phyloP scores from a whole-genome alignment of 2,888 invertebrate species.

The Aricia artaxerxes region DNA sequence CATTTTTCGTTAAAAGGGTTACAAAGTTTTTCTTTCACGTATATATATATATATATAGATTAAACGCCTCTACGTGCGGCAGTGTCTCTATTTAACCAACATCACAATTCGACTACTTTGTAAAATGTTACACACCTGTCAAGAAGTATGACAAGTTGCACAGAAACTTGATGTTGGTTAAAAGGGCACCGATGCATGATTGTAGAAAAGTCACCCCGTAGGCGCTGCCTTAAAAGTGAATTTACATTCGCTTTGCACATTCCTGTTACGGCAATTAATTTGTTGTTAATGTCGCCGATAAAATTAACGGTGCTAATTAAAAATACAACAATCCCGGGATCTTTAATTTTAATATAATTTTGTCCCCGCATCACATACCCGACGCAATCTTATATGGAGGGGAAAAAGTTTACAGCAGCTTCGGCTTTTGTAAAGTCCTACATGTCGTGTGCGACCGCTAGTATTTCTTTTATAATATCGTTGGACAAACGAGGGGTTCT shows the following conservation, averaged over 20 bases:
- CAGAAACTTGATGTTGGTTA: background rate
- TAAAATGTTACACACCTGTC: background rate
- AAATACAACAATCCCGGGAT: background rate
- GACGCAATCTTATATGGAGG: conserved; percentile 16
- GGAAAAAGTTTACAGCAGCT: conserved; percentile 8
- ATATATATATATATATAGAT: no score
- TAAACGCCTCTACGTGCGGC: no score
- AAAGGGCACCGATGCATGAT: background rate
- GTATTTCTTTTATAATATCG: conserved; percentile 17
- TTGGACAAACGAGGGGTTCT: conserved; percentile 6
- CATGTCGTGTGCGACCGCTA: conserved; percentile 11
- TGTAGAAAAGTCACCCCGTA: background rate
- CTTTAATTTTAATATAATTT: conserved; percentile 28
- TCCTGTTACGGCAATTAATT: conserved; percentile 1
- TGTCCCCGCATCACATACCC: conserved; percentile 21
- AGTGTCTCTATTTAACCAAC: background rate
- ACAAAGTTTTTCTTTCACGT: no score
- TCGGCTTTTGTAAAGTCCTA: background rate
- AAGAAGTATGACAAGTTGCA: background rate
- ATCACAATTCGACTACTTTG: background rate
- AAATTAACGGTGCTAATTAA: conserved; percentile 16
- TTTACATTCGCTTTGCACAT: background rate
- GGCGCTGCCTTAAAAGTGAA: background rate
- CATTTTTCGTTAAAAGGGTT: no score
- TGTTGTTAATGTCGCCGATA: background rate